A percentile compares a stretch with the other conserved stretches of the same genome.
These are phyloP conservation scores for Drosophila affinis DNA, from an alignment of 2,888 invertebrate genomes.

Conservation along the genomic window DNA sequence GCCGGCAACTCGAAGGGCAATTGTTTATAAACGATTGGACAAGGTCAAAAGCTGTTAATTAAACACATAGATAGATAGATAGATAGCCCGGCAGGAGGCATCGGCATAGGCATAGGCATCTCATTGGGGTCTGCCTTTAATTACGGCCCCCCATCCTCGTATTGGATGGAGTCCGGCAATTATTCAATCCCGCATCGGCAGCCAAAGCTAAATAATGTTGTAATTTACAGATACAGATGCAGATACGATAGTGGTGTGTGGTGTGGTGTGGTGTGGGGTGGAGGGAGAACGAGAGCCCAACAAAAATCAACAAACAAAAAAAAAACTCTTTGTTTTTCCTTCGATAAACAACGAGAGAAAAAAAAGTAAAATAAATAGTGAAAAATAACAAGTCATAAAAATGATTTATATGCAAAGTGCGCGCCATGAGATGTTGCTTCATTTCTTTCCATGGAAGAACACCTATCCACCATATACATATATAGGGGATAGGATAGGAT, in stretches of 20 bases:
- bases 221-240: conserved; percentile 58
- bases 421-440: conserved; percentile 50
- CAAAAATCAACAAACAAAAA: conserved; percentile 36
- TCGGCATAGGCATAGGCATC: conserved; percentile 1
- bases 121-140: conserved; percentile 31
- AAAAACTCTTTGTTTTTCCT: conserved; percentile 41
- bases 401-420: conserved; percentile 80
- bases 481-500: conserved; percentile 12
- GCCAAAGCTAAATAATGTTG: conserved; percentile 65
- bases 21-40: conserved; percentile 52
- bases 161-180: conserved; percentile 40
- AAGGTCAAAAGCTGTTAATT: conserved; percentile 52
- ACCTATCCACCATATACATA: neutral
- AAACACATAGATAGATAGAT: conserved; percentile 32
- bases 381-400: conserved; percentile 80
- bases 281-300: conserved; percentile 37
- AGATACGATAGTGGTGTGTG: conserved; percentile 32
- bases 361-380: conserved; percentile 73
- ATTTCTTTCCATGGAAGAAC: conserved; percentile 12
- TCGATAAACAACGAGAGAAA: conserved; percentile 64
- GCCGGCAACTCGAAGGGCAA: conserved; percentile 23
- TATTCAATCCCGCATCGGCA: conserved; percentile 49
- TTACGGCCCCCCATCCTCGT: conserved; percentile 28
- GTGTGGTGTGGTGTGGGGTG: conserved; percentile 34
- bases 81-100: conserved; percentile 24